phyloP scores from a whole-genome alignment of 2,888 invertebrate species.

The Pristionchus mayeri region DNA sequence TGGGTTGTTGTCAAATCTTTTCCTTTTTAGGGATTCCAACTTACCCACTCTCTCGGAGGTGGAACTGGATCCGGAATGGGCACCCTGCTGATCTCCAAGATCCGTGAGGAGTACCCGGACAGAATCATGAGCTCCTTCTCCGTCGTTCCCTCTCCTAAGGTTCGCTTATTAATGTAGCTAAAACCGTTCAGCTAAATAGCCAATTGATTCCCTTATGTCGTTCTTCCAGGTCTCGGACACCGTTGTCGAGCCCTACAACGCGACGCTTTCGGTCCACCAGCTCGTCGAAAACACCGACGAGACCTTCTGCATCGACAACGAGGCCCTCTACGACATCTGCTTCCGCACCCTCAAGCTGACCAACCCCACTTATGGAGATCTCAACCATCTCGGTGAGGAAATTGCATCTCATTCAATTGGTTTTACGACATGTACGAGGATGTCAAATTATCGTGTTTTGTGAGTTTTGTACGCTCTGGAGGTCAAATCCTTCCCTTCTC shows the following conservation, averaged over 20 bases:
- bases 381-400: conserved; percentile 77
- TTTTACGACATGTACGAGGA: conserved; percentile 4
- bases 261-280: conserved; percentile 79
- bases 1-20: background rate
- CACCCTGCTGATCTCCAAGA: conserved; percentile 92
- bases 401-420: background rate
- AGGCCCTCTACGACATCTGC: conserved; percentile 80
- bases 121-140: conserved; percentile 98
- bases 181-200: background rate
- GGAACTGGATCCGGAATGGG: conserved; percentile 92
- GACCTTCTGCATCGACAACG: conserved; percentile 80
- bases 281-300: conserved; percentile 75
- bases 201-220: background rate
- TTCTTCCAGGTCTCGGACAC: conserved; percentile 79
- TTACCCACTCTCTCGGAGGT: conserved; percentile 87
- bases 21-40: conserved; percentile 84
- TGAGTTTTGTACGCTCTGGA: background rate
- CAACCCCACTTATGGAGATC: conserved; percentile 85
- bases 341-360: conserved; percentile 80
- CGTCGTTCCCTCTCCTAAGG: conserved; percentile 89
- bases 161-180: conserved; percentile 45
- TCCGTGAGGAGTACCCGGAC: conserved; percentile 96
- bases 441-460: conserved; percentile 17
- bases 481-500: background rate
- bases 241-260: conserved; percentile 83